These are phyloP conservation scores for Nothoprocta perdicaria DNA, from an alignment of 2,113 vertebrate species.

Conservation along the genomic window DNA sequence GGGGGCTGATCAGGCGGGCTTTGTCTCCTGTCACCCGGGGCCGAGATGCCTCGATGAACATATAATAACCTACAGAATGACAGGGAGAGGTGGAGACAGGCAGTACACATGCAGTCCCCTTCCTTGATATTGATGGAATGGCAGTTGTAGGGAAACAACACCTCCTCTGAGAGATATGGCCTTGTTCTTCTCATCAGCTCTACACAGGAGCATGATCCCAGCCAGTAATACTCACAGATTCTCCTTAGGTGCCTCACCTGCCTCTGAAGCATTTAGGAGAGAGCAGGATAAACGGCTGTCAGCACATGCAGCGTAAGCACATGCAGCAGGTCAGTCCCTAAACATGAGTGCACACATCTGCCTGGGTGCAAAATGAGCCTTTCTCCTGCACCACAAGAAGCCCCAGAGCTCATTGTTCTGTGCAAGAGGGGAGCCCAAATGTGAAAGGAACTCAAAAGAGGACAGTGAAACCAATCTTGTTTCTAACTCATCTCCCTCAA, in stretches of 20 bases:
- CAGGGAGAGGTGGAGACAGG: conserved; percentile 10
- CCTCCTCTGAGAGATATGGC: neutral
- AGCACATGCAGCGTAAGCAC: neutral
- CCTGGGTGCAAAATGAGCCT: neutral
- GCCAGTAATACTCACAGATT: neutral
- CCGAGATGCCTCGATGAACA: conserved; percentile 95
- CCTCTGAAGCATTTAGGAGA: neutral
- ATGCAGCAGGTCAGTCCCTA: neutral
- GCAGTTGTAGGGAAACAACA: neutral
- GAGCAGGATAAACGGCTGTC: accelerated
- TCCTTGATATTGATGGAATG: neutral
- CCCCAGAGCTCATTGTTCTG: neutral
- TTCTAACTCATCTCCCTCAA: neutral
- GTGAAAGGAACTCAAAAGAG: neutral
- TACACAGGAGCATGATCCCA: neutral
- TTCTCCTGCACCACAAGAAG: neutral
- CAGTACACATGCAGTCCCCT: accelerated
- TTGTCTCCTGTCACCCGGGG: conserved; percentile 90
- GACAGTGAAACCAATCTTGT: neutral
- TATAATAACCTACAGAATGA: conserved; percentile 88
- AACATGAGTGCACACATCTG: neutral
- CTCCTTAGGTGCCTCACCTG: accelerated
- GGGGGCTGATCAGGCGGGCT: conserved; percentile 91
- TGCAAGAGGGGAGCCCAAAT: neutral
- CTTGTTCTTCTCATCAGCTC: neutral